Evolutionary conservation across 2,888 invertebrate genomes (phyloP), one percentile per base, ranked within the genome.

Genomic region (Leptinotarsa juncta): DNA sequence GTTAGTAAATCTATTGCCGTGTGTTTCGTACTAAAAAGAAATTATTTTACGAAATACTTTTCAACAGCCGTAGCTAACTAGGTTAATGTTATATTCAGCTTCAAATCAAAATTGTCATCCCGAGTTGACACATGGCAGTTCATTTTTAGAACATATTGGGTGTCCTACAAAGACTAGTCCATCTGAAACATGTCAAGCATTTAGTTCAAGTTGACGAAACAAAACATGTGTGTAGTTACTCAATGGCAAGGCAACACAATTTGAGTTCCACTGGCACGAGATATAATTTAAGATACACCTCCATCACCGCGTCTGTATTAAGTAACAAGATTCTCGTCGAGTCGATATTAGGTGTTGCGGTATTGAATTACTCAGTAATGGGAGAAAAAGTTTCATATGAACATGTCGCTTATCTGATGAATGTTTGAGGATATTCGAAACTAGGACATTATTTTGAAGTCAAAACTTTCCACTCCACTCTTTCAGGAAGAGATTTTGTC

Each of bases 1-100:
- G 50, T 69, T 69, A 69, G 57, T 68, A 10, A 18, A 32, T 26
- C 14, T 66, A 72, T 60, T 50, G 62, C 62, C 49, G 50, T 72
- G 68, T 75, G 49, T 75, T 72, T 75, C 75, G 75, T 75, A 75
- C 75, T 75, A 72, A 53, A 26, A 70, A 62, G 55, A 70, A 75
- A 72, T 57, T 60, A 65, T 72, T 75, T 67, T 75, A 75, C 75
- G 75, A 75, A 75, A 75, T 72, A 72, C 72, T 20, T 72, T 65
- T 53, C 20, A 69, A 60, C 68, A 42, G 42, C 42, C 42, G 53
- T 51, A 71, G 72, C 71, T 68, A 72, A 70, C 65, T 65, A 66
- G 75, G 75, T 75, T 75, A 75, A 72, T 75, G 65, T 57, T 49
- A 75, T 49, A 69, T 68, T 73, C 65, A 65, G 55, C 55, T 26